Percentiles rank a stretch among this genome's conserved stretches.
phyloP scores from a whole-genome alignment of 2,113 vertebrate genomes.

The Dunckerocampus dactyliophorus region DNA sequence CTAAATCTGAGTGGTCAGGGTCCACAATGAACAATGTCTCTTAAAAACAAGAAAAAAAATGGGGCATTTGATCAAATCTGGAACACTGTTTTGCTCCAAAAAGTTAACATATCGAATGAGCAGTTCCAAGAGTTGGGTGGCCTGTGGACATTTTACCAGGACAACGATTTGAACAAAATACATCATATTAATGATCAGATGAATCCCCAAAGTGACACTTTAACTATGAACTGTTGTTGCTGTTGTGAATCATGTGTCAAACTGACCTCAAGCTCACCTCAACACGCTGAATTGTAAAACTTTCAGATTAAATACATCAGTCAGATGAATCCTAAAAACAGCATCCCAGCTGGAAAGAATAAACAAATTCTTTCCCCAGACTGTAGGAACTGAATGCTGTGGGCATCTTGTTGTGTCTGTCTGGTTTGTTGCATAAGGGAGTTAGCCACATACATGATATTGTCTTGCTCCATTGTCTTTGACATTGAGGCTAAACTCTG shows the following conservation, averaged over 20 bases:
- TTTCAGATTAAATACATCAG: too few species aligned
- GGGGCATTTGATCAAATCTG: not conserved
- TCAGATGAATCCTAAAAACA: too few species aligned
- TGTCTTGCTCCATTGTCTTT: too few species aligned
- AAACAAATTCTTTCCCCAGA: slow-evolving; percentile 2
- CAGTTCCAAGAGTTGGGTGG: not conserved
- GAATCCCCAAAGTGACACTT: too few species aligned
- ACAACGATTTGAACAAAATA: not conserved
- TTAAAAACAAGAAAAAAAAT: not conserved
- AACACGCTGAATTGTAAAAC: too few species aligned
- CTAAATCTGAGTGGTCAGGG: not conserved
- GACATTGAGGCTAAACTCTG: too few species aligned
- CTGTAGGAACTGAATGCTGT: slow-evolving; percentile 22
- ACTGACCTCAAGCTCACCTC: too few species aligned
- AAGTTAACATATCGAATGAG: not conserved
- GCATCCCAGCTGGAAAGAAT: too few species aligned
- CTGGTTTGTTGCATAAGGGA: slow-evolving; percentile 17
- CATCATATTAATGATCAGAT: too few species aligned
- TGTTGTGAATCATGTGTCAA: too few species aligned
- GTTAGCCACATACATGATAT: not conserved
- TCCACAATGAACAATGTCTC: not conserved
- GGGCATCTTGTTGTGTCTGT: slow-evolving; percentile 20
- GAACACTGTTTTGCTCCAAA: too few species aligned
- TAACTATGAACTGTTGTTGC: too few species aligned
- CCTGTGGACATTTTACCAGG: not conserved